Evolutionary conservation across 2,888 invertebrate genomes (phyloP), one percentile per base, ranked within the genome.

Genomic region (Watsonalla cultraria): DNA sequence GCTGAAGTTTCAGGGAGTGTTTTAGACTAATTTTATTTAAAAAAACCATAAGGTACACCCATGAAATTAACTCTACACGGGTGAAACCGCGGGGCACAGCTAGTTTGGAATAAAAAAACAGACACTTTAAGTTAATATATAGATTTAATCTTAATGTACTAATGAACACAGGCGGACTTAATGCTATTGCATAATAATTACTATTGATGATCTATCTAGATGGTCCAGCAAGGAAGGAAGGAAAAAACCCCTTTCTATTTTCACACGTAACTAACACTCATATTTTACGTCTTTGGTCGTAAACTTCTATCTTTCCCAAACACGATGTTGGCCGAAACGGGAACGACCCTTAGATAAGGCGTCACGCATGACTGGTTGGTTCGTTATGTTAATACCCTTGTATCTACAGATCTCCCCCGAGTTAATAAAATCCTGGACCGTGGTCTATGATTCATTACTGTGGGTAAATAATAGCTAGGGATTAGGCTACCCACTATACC

Each of bases 301-400:
- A 42, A 42, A 42, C 42, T 6, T 1, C 0, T 42, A 11, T 11
- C 42, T 5, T 42, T 42, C 9, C 42, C 42, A 6, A 42, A 5
- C 11, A 11, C 42, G 42, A 42, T 11, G 42, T 42, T 42, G 42
- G 11, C 34, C 46, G 54, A 63, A 59, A 51, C 47, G 60, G 61
- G 55, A 65, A 55, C 54, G 57, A 62, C 66, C 61, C 58, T 60
- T 59, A 68, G 76, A 76, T 74, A 78, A 74, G 74, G 66, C 59
- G 39, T 56, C 69, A 74, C 76, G 78, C 79, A 75, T 77, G 80
- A 72, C 72, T 68, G 78, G 64, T 70, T 76, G 68, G 76, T 76
- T 74, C 74, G 78, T 74, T 78, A 80, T 80, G 79, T 71, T 80
- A 80, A 80, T 80, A 72, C 68, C 54, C 51, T 45, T 53, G 56